Evolutionary conservation across 2,888 invertebrate species (phyloP).

Genomic region (Cephus sareptanus): DNA sequence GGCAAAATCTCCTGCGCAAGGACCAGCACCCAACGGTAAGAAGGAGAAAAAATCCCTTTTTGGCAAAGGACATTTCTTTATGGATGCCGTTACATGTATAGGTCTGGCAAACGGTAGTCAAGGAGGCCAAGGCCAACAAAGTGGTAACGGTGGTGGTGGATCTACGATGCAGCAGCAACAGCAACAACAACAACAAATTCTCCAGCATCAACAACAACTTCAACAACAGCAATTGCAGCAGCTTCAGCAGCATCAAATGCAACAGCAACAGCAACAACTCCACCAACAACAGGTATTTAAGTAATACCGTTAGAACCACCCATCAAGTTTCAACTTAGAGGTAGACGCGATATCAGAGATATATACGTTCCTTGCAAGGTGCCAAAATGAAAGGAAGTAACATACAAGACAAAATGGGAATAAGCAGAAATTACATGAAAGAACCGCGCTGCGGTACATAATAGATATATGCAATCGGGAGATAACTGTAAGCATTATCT

Average conservation of each 20-base stretch:
- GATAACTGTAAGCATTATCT: slow-evolving; percentile 1
- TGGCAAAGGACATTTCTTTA: background rate
- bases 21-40: slow-evolving; percentile 61
- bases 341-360: slow-evolving; percentile 40
- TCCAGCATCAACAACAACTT: slow-evolving; percentile 46
- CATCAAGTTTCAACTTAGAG: slow-evolving; percentile 15
- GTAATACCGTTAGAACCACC: slow-evolving; percentile 42
- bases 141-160: slow-evolving; percentile 47
- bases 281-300: slow-evolving; percentile 71
- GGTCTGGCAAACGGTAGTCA: slow-evolving; percentile 57
- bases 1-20: slow-evolving; percentile 66
- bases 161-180: slow-evolving; percentile 57
- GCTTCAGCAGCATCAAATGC: slow-evolving; percentile 68
- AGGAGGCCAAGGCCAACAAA: slow-evolving; percentile 52
- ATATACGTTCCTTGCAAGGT: background rate
- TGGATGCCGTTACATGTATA: slow-evolving; percentile 22
- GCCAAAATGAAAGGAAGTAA: slow-evolving; percentile 1
- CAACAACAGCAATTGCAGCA: slow-evolving; percentile 70
- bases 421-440: background rate
- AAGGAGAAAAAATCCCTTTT: background rate
- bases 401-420: background rate
- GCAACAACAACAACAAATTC: slow-evolving; percentile 48
- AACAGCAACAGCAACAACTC: slow-evolving; percentile 68
- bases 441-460: background rate
- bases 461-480: background rate